phyloP scores from a whole-genome alignment of 2,888 invertebrate genomes.

The Dascillus cervinus region DNA sequence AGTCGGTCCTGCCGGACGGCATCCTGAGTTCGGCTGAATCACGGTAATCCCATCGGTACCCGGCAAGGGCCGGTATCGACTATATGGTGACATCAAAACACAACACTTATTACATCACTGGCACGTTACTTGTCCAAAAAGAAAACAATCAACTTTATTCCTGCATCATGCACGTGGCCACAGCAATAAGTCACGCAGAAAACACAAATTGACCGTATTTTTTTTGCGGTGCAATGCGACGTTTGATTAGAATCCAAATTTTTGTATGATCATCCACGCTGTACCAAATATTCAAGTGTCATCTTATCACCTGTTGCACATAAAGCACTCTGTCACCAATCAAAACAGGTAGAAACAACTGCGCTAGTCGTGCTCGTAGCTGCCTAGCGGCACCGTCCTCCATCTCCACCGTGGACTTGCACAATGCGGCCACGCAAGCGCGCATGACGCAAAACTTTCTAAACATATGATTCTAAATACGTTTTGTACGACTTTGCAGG shows the following conservation, averaged over 20 bases:
- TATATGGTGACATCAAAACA: conserved; percentile 40
- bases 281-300: conserved; percentile 5
- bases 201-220: too few relatives aligned
- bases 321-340: neutral
- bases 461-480: conserved; percentile 12
- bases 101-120: conserved; percentile 11
- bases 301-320: conserved; percentile 11
- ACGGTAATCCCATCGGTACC: conserved; percentile 33
- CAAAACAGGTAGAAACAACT: conserved; percentile 10
- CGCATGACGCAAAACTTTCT: conserved; percentile 12
- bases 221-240: too few relatives aligned
- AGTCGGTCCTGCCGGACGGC: conserved; percentile 32
- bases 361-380: conserved; percentile 7
- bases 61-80: conserved; percentile 42
- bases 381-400: conserved; percentile 10
- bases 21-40: conserved; percentile 21
- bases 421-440: conserved; percentile 14
- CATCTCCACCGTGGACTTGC: conserved; percentile 10
- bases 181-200: neutral
- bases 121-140: conserved; percentile 1
- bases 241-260: too few relatives aligned
- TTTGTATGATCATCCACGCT: too few relatives aligned
- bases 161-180: neutral
- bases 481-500: neutral
- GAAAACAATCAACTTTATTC: neutral